Conservation (phyloP, 2,888 invertebrate species). For the Cactoblastis cactorum region DNA sequence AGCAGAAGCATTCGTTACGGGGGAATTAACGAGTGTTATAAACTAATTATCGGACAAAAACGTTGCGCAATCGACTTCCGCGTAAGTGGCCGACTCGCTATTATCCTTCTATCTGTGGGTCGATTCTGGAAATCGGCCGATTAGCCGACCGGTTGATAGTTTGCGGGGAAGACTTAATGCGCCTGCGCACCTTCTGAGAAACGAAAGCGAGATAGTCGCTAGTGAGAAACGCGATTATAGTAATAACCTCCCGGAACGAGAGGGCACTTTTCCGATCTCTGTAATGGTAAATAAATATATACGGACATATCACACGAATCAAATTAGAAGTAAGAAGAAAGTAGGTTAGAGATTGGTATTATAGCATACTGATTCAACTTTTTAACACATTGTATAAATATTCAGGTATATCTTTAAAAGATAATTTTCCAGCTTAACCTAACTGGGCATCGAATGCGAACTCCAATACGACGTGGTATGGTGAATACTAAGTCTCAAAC, state of each 20-base stretch:
- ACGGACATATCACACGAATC: no score
- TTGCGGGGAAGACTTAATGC: conserved; percentile 58
- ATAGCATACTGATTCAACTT: no score
- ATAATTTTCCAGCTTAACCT: no score
- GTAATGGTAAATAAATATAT: no score
- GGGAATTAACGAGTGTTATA: conserved; percentile 14
- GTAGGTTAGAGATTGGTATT: no score
- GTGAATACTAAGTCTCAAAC: no score
- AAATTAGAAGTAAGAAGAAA: no score
- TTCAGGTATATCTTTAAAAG: no score
- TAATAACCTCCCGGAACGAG: conserved; percentile 70
- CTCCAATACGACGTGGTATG: no score
- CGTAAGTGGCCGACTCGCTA: conserved; percentile 21
- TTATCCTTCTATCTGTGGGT: conserved; percentile 44
- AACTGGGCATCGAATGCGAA: no score
- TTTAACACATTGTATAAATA: no score
- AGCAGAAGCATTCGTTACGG: conserved; percentile 13
- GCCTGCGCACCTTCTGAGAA: conserved; percentile 64
- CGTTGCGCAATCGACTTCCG: conserved; percentile 24
- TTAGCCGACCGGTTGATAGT: conserved; percentile 67
- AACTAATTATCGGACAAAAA: conserved; percentile 20
- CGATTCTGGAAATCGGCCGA: conserved; percentile 69
- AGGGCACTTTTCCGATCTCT: conserved; percentile 56
- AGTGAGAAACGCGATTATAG: conserved; percentile 73
- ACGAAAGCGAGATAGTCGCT: conserved; percentile 71